Evolutionary conservation across 2,113 vertebrate genomes (phyloP).

Genomic region (Ictalurus punctatus): DNA sequence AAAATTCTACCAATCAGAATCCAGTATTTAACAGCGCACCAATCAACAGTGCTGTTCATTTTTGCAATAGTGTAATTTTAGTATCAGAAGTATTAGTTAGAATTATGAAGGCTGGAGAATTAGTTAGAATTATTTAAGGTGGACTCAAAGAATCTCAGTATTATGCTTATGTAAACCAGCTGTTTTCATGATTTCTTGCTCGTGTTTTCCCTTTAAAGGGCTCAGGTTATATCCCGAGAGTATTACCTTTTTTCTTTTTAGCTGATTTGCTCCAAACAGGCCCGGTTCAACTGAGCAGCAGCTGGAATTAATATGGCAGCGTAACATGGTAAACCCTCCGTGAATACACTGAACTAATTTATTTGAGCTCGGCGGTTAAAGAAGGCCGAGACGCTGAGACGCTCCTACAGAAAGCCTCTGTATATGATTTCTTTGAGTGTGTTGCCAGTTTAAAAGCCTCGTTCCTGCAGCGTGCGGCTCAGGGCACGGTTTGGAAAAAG

Average conservation of each 20-base stretch:
- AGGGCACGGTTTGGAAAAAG: slow-evolving; percentile 61
- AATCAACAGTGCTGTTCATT: not conserved
- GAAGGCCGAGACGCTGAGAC: not conserved
- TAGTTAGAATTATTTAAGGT: not conserved
- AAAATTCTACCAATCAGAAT: not conserved
- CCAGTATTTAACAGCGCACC: not conserved
- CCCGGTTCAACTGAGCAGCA: slow-evolving; percentile 6
- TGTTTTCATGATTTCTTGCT: not conserved
- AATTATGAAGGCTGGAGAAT: not conserved
- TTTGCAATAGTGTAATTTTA: not conserved
- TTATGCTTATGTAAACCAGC: not conserved
- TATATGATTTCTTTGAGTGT: not conserved
- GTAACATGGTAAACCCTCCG: slow-evolving; percentile 12
- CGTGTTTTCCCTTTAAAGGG: not conserved
- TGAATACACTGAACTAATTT: slow-evolving; percentile 7
- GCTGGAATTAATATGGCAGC: slow-evolving; percentile 24
- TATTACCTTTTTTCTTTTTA: not conserved
- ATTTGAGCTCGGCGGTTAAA: not conserved
- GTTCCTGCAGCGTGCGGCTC: slow-evolving; percentile 53
- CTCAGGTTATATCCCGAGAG: not conserved
- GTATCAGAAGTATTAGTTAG: not conserved
- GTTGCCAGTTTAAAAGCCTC: slow-evolving; percentile 48
- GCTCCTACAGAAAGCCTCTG: slow-evolving; percentile 5
- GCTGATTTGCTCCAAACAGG: not conserved
- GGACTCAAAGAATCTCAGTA: not conserved